Percentiles rank a stretch among this genome's conserved stretches.
Conservation (phyloP, 2,797 vertebrate genomes). For the Masticophis lateralis region DNA sequence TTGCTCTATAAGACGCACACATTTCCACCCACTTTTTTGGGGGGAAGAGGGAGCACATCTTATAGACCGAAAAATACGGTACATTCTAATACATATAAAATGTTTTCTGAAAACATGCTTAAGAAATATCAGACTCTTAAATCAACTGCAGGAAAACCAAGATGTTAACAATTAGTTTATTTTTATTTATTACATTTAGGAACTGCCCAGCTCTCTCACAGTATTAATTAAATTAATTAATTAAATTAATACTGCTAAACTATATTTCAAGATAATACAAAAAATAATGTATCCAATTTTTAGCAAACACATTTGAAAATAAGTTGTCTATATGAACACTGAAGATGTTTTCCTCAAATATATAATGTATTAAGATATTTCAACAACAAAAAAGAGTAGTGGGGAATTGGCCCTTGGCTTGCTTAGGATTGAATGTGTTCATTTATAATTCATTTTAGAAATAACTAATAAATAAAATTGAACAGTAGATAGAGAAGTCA, state of each 20-base stretch:
- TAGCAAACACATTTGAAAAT: background rate
- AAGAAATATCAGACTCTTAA: background rate
- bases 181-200: background rate
- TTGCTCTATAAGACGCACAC: too few relatives aligned
- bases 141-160: background rate
- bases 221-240: background rate
- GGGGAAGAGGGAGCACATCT: too few relatives aligned
- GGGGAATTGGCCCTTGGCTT: background rate
- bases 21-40: too few relatives aligned
- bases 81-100: background rate
- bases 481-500: rapidly evolving
- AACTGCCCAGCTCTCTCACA: background rate
- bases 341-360: background rate
- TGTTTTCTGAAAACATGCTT: background rate
- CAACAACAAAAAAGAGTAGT: background rate
- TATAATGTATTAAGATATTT: background rate
- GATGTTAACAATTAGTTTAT: background rate
- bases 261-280: background rate
- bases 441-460: conserved; percentile 4
- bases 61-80: too few relatives aligned
- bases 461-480: background rate
- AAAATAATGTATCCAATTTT: background rate
- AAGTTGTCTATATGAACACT: background rate
- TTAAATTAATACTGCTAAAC: background rate
- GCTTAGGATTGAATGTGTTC: background rate